Base-by-base conservation (phyloP, 2,797 vertebrate genomes). In the Alauda arvensis region DNA sequence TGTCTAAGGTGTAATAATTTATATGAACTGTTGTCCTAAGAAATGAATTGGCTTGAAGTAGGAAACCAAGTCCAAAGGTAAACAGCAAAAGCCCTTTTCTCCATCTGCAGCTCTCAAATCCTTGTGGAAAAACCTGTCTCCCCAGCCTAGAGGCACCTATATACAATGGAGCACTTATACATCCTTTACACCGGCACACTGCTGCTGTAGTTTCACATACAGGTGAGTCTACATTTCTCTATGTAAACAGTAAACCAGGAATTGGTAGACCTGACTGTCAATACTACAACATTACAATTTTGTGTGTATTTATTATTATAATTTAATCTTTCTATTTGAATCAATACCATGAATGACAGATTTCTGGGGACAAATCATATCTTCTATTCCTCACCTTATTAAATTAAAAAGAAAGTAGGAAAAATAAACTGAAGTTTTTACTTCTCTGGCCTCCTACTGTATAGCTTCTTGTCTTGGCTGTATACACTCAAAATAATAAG, bases 341-440 rank as follows among this genome's bases (percentile, higher is more conserved):
- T 16, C 8, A 49, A 25, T 3, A 4, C 25, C 52, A 14, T 24
- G 23, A 59, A 78, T 43, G 2, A 26, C 45, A 5, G 10, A 9
- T 4, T 3, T 20, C 14, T 21, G 0, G 1, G 4, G 12, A 43
- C 1, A 65, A 83, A 63, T 26, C 7, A 17, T 18, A 61, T 4
- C 3, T 86, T 57, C 33, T 61, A 15, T 61, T 90, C 8, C 3
- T 3, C 7, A 31, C 0, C 4, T 29, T 55, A 46, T 14, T 6
- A 31, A 46, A 29, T 29, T 12, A 23, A 67, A 52, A 34, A 45
- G 12, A 24, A 29, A 29, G 4, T 8, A 12, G 16, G 4, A 19
- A 51, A 56, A 51, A 48, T 3, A 11, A 19, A 4, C 3, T 0
- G 11, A 77, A 34, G 8, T 2, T 59, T 63, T 83, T 6, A 18